A percentile compares a stretch with the other conserved stretches of the same genome.
Conservation (phyloP, 2,113 vertebrate species). For the Sus scrofa region T2T-Sscrofa CM000826.6:84316001-84316500, state of each 20-base stretch:
- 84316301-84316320: neutral
- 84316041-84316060: neutral
- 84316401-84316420: neutral
- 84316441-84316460: neutral
- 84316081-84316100: neutral
- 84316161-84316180: slow-evolving; percentile 49
- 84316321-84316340: neutral
- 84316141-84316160: neutral
- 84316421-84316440: neutral
- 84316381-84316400: slow-evolving; percentile 25
- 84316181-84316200: slow-evolving; percentile 40
- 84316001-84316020: neutral
- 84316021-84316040: neutral
- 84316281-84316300: neutral
- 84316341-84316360: neutral
- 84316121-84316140: neutral
- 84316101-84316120: neutral
- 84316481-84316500: neutral
- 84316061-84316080: neutral
- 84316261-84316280: slow-evolving; percentile 2
- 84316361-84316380: neutral
- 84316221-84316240: neutral
- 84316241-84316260: slow-evolving; percentile 17
- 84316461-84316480: neutral
- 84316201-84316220: slow-evolving; percentile 10